Evolutionary conservation across 2,113 vertebrate species (phyloP).

Genomic region (Pelusios castaneus): DNA sequence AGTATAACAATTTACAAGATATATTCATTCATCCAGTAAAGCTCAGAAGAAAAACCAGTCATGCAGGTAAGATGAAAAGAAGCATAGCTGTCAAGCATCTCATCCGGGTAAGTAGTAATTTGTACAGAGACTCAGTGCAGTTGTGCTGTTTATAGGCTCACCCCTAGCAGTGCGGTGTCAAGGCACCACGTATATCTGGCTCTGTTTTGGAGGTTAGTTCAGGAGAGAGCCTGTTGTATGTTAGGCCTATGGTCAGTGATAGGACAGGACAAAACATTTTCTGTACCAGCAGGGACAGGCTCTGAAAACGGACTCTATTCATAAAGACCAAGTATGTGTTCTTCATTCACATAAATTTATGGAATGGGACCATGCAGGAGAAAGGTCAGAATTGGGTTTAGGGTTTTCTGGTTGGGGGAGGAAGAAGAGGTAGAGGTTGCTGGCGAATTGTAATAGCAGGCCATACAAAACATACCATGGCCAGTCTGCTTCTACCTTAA

Average conservation of each 20-base stretch:
- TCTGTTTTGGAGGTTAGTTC: neutral
- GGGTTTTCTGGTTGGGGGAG: no score
- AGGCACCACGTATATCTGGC: neutral
- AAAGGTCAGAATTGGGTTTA: no score
- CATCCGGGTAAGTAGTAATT: neutral
- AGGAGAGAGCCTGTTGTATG: neutral
- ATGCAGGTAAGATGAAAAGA: neutral
- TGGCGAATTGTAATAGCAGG: no score
- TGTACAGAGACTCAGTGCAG: neutral
- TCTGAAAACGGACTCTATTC: neutral
- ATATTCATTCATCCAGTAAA: neutral
- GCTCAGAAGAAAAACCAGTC: neutral
- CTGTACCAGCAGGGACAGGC: neutral
- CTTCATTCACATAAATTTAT: neutral
- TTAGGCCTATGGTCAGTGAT: no score
- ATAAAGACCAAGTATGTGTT: neutral
- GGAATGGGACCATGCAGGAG: no score
- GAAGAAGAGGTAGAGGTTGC: no score
- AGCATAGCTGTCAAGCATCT: neutral
- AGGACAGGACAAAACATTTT: neutral
- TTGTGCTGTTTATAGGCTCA: neutral
- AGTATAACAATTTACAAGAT: neutral
- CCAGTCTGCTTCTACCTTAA: no score
- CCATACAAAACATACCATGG: no score
- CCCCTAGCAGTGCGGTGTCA: neutral